phyloP scores from a whole-genome alignment of 2,888 invertebrate species.

The Sarcophaga variegata region DNA sequence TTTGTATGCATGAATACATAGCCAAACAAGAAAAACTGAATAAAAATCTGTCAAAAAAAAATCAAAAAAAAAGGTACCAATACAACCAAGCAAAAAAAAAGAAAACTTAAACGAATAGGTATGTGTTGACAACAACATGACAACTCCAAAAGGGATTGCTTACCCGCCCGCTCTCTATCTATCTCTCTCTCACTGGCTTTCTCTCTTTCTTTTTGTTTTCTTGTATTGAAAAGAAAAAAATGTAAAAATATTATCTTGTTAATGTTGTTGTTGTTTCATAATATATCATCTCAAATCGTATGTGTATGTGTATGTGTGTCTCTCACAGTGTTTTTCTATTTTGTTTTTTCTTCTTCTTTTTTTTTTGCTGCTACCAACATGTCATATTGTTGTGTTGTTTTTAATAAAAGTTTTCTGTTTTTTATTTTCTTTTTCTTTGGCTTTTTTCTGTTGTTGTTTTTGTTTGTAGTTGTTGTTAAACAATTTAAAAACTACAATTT shows the following conservation, averaged over 20 bases:
- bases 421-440: conserved; percentile 6
- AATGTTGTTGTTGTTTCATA: not conserved
- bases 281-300: not conserved
- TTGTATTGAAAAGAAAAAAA: not conserved
- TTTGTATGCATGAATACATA: not conserved
- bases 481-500: conserved; percentile 55
- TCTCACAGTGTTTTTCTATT: not conserved
- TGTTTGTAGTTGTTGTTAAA: conserved; percentile 11
- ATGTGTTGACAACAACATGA: conserved; percentile 63
- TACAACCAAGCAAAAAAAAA: not conserved
- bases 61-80: not conserved
- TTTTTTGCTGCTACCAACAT: not conserved
- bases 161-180: not conserved
- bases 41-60: not conserved
- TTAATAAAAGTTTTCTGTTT: not conserved
- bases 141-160: conserved; percentile 50
- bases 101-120: conserved; percentile 38
- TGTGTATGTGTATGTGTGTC: not conserved
- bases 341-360: not conserved
- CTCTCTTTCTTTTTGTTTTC: not conserved
- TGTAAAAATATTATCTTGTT: too few relatives aligned
- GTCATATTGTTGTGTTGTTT: conserved; percentile 6
- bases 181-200: not conserved
- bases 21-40: not conserved
- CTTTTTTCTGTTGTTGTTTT: not conserved